Conservation (phyloP, 2,797 vertebrate genomes). For the Cygnus olor region DNA sequence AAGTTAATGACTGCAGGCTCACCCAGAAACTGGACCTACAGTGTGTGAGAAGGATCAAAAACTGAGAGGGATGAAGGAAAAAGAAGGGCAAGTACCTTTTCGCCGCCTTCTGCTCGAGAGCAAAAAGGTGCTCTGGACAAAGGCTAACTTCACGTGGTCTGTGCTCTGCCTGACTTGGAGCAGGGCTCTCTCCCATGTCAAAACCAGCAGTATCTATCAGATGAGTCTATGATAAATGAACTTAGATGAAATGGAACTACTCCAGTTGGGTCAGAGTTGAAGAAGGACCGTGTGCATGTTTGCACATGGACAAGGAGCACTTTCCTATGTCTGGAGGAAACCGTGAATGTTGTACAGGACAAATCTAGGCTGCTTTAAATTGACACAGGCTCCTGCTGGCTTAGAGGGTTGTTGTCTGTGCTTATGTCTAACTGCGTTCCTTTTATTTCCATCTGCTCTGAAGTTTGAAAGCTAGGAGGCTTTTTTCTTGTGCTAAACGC, state of each 20-base stretch:
- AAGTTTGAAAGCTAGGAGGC: not conserved
- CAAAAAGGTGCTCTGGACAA: not conserved
- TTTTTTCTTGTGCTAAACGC: not conserved
- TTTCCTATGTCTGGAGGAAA: not conserved
- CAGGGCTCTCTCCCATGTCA: accelerated
- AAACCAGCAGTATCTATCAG: not conserved
- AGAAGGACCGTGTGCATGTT: accelerated
- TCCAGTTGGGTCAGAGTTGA: not conserved
- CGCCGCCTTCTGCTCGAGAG: not conserved
- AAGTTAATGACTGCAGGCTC: not conserved
- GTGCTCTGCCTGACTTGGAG: not conserved
- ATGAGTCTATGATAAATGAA: not conserved
- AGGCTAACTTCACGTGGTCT: not conserved
- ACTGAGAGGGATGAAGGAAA: not conserved
- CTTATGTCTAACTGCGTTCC: not conserved
- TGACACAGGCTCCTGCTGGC: not conserved
- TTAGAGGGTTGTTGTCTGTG: accelerated
- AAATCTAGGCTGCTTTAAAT: not conserved
- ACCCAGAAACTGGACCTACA: not conserved
- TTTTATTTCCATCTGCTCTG: not conserved
- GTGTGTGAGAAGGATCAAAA: not conserved
- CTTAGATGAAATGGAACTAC: not conserved
- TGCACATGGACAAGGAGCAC: not conserved
- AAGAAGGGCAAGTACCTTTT: not conserved
- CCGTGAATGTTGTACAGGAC: not conserved